These are phyloP conservation scores for pig (Sus scrofa) DNA, from an alignment of 2,113 vertebrate species.

Conservation along the genomic window DNA sequence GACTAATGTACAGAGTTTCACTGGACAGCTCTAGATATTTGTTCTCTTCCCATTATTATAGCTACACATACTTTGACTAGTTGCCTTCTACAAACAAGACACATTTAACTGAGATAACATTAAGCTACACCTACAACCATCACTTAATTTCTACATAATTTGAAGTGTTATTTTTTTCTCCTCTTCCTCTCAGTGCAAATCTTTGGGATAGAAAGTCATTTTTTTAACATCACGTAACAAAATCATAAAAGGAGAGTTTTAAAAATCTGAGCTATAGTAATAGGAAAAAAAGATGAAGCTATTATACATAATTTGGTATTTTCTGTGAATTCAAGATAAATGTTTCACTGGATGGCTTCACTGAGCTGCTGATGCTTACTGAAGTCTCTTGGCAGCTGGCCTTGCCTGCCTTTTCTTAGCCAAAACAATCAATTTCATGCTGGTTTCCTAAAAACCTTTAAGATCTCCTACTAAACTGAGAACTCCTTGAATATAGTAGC, in stretches of 20 bases:
- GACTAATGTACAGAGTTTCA: neutral
- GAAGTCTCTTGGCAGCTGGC: conserved; percentile 63
- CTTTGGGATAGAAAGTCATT: neutral
- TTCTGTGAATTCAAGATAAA: conserved; percentile 29
- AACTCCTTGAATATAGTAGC: conserved; percentile 38
- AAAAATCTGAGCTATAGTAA: neutral
- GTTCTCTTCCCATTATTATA: neutral
- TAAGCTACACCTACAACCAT: neutral
- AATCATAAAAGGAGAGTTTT: neutral
- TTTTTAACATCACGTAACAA: conserved; percentile 1
- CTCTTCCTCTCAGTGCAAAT: neutral
- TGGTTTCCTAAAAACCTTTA: conserved; percentile 61
- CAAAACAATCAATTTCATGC: conserved; percentile 80
- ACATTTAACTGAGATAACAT: neutral
- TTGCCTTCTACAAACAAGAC: neutral
- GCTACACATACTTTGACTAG: neutral
- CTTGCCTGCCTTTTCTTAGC: conserved; percentile 54
- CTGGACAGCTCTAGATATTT: neutral
- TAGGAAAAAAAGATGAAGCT: neutral
- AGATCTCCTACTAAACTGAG: conserved; percentile 55
- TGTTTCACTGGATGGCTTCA: conserved; percentile 23
- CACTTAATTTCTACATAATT: neutral
- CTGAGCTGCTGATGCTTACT: neutral
- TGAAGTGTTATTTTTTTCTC: neutral
- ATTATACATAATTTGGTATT: neutral